Evolutionary conservation across 2,797 vertebrate species (phyloP), one percentile per base, ranked within the genome.

Genomic region (Pseudochaenichthys georgianus): DNA sequence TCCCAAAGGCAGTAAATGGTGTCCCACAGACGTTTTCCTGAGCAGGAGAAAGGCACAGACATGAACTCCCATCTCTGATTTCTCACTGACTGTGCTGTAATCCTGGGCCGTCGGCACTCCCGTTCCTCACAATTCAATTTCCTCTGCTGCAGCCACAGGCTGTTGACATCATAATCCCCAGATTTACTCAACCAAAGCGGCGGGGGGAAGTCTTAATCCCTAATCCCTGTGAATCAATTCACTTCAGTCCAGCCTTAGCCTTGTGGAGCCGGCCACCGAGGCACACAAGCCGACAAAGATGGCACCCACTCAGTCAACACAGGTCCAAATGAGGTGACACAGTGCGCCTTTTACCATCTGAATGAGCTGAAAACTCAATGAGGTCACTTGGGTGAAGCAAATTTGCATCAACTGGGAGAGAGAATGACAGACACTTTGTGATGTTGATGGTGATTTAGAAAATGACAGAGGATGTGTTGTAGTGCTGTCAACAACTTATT

Each of bases 101-200:
- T 94, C 88, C 90, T 13, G 15, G 59, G 70, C 86, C 77, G 75
- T 81, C 34, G 69, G 45, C 66, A 15, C 82, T 88, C 70, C 70
- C 28, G 28, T 86, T 77, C 73, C 69, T 83, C 78, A 83, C 94
- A 92, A 93, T 95, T 94, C 81, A 93, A 93, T 95, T 95, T 93
- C 90, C 90, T 92, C 85, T 78, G 70, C 82, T 70, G 75, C 78
- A 74, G 84, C 88, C 87, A 77, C 75, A 64, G 84, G 81, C 87
- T 79, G 88, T 88, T 94, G 93, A 95, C 93, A 93, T 95, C 93
- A 94, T 96, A 96, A 96, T 95, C 95, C 93, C 83, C 81, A 93
- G 95, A 95, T 96, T 95, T 93, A 93, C 92, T 90, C 88, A 76
- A 85, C 89, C 92, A 88, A 94, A 93, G 85, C 90, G 76, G 83